A percentile compares a stretch with the other conserved stretches of the same genome.
Evolutionary conservation across 2,888 invertebrate species (phyloP).

Genomic region (Tenthredo livida): DNA sequence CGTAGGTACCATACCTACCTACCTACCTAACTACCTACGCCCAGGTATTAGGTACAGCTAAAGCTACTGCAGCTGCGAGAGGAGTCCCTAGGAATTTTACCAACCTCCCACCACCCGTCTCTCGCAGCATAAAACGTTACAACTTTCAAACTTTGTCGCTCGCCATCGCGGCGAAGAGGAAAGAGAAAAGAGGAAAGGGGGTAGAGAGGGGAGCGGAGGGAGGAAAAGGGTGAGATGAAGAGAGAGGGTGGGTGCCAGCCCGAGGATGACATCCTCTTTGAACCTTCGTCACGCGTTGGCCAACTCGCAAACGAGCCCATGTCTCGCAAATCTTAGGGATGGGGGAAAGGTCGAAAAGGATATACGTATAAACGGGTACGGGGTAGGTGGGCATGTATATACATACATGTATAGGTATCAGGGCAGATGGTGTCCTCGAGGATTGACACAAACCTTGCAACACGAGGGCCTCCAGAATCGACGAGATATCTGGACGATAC

Average conservation of each 20-base stretch:
- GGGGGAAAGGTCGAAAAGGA: constrained; percentile 15
- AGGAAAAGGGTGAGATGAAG: constrained; percentile 53
- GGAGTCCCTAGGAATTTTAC: constrained; percentile 13
- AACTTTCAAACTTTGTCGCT: constrained; percentile 41
- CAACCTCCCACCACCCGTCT: not conserved
- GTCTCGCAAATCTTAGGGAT: constrained; percentile 39
- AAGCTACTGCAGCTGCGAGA: not conserved
- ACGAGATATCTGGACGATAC: not conserved
- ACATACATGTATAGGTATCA: not conserved
- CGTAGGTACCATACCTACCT: constrained; percentile 8
- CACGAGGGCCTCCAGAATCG: not conserved
- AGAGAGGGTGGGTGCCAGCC: not conserved
- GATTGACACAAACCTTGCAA: constrained; percentile 1
- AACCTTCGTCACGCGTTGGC: constrained; percentile 46
- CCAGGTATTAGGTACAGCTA: not conserved
- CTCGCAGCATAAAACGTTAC: constrained; percentile 33
- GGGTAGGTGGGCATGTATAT: not conserved
- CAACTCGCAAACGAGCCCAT: constrained; percentile 49
- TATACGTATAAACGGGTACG: not conserved
- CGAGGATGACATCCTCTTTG: constrained; percentile 50
- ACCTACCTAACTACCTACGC: constrained; percentile 9
- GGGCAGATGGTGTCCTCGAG: constrained; percentile 3
- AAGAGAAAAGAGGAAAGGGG: not conserved
- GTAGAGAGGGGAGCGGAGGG: not conserved
- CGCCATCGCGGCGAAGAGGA: constrained; percentile 17